Conservation (phyloP, 2,888 invertebrate species). For the Rhagophthalmus giganteus region DNA sequence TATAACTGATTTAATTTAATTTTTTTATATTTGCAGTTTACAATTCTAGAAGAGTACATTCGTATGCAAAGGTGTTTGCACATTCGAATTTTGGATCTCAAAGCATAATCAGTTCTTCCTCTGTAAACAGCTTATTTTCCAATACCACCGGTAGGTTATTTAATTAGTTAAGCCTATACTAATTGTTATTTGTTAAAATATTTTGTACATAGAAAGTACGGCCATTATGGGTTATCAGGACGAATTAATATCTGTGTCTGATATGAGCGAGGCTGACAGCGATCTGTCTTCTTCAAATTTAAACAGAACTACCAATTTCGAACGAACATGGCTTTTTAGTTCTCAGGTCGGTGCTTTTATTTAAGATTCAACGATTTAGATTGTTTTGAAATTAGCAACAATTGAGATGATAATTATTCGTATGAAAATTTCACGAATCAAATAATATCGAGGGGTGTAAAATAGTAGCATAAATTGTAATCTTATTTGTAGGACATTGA, state of each 20-base stretch:
- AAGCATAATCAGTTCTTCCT: slow-evolving; percentile 39
- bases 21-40: slow-evolving; percentile 55
- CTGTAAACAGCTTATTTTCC: slow-evolving; percentile 48
- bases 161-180: too few species aligned
- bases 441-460: too few species aligned
- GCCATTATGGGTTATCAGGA: slow-evolving; percentile 31
- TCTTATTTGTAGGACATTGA: slow-evolving; percentile 36
- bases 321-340: slow-evolving; percentile 17
- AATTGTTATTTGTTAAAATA: too few species aligned
- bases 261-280: slow-evolving; percentile 39
- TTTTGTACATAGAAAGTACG: slow-evolving; percentile 39
- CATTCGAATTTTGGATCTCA: slow-evolving; percentile 24
- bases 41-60: slow-evolving; percentile 64
- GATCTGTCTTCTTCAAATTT: slow-evolving; percentile 38
- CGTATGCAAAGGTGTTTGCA: slow-evolving; percentile 57
- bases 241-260: slow-evolving; percentile 36
- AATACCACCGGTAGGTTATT: slow-evolving; percentile 44
- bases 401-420: too few species aligned
- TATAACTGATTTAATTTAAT: not conserved
- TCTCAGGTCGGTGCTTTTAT: slow-evolving; percentile 5
- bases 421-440: too few species aligned
- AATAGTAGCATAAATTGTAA: too few species aligned
- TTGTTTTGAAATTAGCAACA: too few species aligned
- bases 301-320: slow-evolving; percentile 1
- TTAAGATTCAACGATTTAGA: too few species aligned